phyloP scores from a whole-genome alignment of 1,140 invertebrate species.

The Bilobella aurantiaca region DNA sequence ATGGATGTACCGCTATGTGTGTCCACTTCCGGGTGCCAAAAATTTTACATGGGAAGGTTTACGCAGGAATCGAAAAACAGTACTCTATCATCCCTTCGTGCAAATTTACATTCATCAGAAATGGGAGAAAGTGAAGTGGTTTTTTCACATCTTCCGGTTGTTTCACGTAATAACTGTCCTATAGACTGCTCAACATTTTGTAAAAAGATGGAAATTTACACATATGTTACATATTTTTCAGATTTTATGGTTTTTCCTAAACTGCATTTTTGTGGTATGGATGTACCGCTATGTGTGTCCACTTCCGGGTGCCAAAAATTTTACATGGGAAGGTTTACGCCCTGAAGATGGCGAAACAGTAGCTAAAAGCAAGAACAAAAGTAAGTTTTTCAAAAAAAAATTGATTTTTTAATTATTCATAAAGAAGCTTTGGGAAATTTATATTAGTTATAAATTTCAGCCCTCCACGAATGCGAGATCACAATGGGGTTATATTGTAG shows the following conservation, averaged over 20 bases:
- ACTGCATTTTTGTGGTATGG: neutral
- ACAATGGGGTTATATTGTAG: neutral
- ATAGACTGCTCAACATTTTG: neutral
- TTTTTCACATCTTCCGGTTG: constrained; percentile 1
- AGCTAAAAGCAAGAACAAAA: neutral
- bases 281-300: neutral
- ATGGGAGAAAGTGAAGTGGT: constrained; percentile 7
- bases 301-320: neutral
- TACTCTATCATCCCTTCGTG: constrained; percentile 11
- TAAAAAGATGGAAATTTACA: neutral
- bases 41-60: constrained; percentile 1
- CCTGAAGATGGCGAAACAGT: neutral
- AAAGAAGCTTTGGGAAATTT: too few relatives aligned
- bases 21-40: neutral
- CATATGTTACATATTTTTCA: neutral
- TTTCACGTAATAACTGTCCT: constrained; percentile 1
- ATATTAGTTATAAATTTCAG: too few relatives aligned
- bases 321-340: neutral
- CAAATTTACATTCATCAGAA: neutral
- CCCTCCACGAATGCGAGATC: neutral
- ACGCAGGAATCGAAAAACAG: neutral
- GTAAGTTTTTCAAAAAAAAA: neutral
- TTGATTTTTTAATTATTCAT: too few relatives aligned
- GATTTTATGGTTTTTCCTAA: constrained; percentile 9
- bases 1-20: neutral